Evolutionary conservation across 1,140 invertebrate species (phyloP).

Genomic region (Papilio machaon): DNA sequence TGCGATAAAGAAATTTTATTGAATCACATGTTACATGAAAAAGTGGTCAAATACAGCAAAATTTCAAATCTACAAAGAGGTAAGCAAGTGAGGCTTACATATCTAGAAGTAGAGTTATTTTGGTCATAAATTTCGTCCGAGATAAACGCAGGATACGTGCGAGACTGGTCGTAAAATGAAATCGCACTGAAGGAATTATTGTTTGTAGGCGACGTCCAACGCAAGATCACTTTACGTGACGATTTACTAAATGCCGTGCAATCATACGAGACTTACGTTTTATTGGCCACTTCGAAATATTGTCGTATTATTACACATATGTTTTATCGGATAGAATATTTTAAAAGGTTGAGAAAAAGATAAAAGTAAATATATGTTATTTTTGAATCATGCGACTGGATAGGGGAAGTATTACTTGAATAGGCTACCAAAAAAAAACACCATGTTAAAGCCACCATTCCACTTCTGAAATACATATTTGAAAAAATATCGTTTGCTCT

Average conservation of each 20-base stretch:
- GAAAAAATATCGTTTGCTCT: too few relatives aligned
- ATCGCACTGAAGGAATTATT: conserved; percentile 30
- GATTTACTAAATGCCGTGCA: conserved; percentile 21
- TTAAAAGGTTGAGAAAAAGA: neutral
- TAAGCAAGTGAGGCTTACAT: conserved; percentile 19
- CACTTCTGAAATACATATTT: too few relatives aligned
- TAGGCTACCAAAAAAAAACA: too few relatives aligned
- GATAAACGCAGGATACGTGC: conserved; percentile 33
- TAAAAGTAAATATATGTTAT: neutral
- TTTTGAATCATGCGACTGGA: neutral
- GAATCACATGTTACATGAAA: neutral
- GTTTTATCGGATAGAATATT: neutral
- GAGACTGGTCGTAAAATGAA: conserved; percentile 24
- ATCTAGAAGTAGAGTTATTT: conserved; percentile 30
- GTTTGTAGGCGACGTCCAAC: conserved; percentile 20
- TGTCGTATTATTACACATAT: neutral
- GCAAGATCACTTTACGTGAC: conserved; percentile 26
- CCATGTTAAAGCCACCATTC: too few relatives aligned
- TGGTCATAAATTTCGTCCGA: conserved; percentile 23
- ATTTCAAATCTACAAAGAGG: conserved; percentile 17
- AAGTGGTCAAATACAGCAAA: neutral
- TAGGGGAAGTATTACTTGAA: neutral
- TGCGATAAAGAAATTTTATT: too few relatives aligned
- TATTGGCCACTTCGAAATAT: neutral
- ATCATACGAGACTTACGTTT: conserved; percentile 11